Evolutionary conservation across 1,140 invertebrate species (phyloP).

Genomic region (Liolophura sinensis): DNA sequence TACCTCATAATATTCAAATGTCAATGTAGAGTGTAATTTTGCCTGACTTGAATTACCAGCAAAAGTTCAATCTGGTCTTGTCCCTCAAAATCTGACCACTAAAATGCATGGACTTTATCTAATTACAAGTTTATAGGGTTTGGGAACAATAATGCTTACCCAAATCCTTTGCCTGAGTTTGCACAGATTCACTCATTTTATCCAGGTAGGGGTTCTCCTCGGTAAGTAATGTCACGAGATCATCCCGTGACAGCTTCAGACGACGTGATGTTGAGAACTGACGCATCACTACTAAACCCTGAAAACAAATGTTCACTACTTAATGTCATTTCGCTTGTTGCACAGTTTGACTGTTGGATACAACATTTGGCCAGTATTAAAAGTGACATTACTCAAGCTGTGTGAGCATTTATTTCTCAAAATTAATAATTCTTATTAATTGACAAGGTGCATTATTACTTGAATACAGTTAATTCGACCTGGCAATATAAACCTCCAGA

Average conservation of each 20-base stretch:
- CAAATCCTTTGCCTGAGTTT: slow-evolving; percentile 50
- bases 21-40: too few relatives aligned
- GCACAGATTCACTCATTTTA: slow-evolving; percentile 62
- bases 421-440: too few relatives aligned
- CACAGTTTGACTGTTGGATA: not conserved
- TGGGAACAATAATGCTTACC: slow-evolving; percentile 27
- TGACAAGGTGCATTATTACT: too few relatives aligned
- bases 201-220: slow-evolving; percentile 70
- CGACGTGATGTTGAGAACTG: slow-evolving; percentile 58
- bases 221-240: slow-evolving; percentile 76
- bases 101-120: slow-evolving; percentile 8
- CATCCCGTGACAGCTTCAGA: slow-evolving; percentile 71
- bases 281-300: slow-evolving; percentile 25
- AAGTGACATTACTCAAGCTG: too few relatives aligned
- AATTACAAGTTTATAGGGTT: too few relatives aligned
- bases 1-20: too few relatives aligned
- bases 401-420: too few relatives aligned
- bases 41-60: too few relatives aligned
- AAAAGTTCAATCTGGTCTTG: too few relatives aligned
- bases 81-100: slow-evolving; percentile 1
- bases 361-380: too few relatives aligned
- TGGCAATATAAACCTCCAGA: too few relatives aligned
- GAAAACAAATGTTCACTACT: slow-evolving; percentile 3
- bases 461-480: too few relatives aligned
- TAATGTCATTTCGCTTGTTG: not conserved